Evolutionary conservation across 2,888 invertebrate genomes (phyloP).

Genomic region (Endotricha flammealis): DNA sequence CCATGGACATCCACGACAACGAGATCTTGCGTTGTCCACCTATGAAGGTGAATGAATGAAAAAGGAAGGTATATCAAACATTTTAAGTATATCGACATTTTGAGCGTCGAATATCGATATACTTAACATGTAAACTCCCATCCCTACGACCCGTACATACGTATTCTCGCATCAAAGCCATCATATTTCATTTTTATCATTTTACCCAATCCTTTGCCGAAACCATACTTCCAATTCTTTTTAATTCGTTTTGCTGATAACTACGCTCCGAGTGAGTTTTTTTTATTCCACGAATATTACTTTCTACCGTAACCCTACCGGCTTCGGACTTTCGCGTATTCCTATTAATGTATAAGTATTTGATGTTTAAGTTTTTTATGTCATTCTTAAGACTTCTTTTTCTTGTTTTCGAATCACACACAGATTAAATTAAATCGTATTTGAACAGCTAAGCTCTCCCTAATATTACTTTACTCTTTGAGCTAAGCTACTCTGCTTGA

Average conservation of each 20-base stretch:
- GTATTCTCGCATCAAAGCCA: conserved; percentile 41
- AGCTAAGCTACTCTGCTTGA: no score
- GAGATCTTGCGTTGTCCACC: no score
- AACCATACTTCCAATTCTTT: conserved; percentile 64
- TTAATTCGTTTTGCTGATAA: conserved; percentile 74
- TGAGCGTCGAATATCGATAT: conserved; percentile 11
- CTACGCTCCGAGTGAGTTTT: conserved; percentile 41
- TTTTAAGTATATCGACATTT: conserved; percentile 4
- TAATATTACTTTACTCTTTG: no score
- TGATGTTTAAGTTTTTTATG: conserved; percentile 6
- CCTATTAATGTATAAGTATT: conserved; percentile 21
- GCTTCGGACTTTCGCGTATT: conserved; percentile 27
- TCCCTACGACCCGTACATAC: conserved; percentile 28
- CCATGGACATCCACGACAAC: no score
- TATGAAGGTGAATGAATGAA: no score
- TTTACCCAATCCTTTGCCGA: conserved; percentile 72
- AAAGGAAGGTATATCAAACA: no score
- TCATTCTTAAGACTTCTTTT: no score
- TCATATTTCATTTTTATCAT: conserved; percentile 72
- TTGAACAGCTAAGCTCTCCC: no score
- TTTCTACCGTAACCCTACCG: conserved; percentile 40
- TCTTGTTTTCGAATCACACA: no score
- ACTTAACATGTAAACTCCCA: conserved; percentile 9
- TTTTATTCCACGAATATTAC: conserved; percentile 55
- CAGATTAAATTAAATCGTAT: no score